Base-by-base conservation (phyloP, 2,888 invertebrate genomes). In the Plusia festucae region DNA sequence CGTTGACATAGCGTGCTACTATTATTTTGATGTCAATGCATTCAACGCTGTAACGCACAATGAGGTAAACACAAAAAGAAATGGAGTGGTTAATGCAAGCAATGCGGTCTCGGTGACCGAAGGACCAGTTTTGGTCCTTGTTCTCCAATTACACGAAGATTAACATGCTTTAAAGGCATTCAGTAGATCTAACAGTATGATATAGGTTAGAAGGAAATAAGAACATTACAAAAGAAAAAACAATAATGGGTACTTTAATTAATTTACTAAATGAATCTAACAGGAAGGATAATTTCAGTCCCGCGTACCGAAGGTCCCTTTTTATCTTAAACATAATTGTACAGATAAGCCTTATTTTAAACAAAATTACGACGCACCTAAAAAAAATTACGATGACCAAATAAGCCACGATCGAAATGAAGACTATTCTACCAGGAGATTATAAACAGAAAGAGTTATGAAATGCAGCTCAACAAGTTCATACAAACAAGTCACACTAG, bases 11-110 rank as follows among this genome's bases (percentile, higher is more conserved):
- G 32, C 24, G 9, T 54, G n/a, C 8, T 13, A 52, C 22, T 32
- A 53, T 57, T n/a, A 53, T 66, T 79, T 65, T 32, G 30, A 62
- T 77, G 68, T 65, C 73, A 76, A 69, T 72, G 68, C 52, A 68
- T 73, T 77, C 54, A 70, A 70, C 46, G 61, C 16, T 55, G 15
- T 27, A 27, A 46, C 30, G 18, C 22, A 79, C 58, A 66, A 60
- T 66, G 57, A 58, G 32, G 24, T 61, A 59, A 64, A 62, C 34
- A 34, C 49, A 1, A 56, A 22, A 22, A 59, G 56, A 59, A 59
- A 77, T 59, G 34, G 34, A 63, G 32, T 15, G 2, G 16, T 16
- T 9, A 62, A 60, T 54, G 9, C 40, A n/a, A 16, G 16, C 9
- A 27, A n/a, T 2, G 9, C 6, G 24, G 22, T 24, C 52, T 22